These are phyloP conservation scores for Microctenopoma steveboyesi DNA, from an alignment of 2,797 vertebrate species.

Conservation along the genomic window DNA sequence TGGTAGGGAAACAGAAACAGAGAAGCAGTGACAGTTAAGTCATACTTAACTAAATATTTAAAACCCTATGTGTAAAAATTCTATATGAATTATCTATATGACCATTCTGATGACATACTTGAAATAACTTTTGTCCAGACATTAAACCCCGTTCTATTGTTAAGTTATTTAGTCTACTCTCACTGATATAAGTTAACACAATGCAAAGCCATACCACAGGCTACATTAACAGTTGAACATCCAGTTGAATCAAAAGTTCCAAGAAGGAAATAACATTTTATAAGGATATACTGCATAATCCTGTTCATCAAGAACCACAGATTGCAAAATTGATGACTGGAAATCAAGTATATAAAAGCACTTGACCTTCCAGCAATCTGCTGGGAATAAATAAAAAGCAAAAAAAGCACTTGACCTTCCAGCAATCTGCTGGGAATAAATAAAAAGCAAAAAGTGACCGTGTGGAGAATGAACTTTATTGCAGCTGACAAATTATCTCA, in stretches of 20 bases:
- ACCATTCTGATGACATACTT: neutral
- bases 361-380: no score
- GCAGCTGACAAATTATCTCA: neutral
- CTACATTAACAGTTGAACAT: neutral
- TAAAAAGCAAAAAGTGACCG: neutral
- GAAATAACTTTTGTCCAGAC: neutral
- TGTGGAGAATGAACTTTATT: neutral
- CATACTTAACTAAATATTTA: slow-evolving; percentile 6
- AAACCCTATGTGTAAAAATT: neutral
- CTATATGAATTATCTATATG: neutral
- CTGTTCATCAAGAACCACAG: neutral
- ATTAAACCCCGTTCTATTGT: neutral
- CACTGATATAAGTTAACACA: no score
- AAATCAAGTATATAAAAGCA: no score
- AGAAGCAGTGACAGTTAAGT: slow-evolving; percentile 13
- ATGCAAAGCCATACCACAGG: no score
- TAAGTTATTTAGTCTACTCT: no score
- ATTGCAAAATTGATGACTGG: neutral
- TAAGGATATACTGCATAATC: neutral
- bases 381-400: neutral
- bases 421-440: neutral
- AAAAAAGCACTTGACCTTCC: no score
- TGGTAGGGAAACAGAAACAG: slow-evolving; percentile 55
- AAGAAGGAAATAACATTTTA: neutral
- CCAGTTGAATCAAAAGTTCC: neutral